Conservation (phyloP, 2,888 invertebrate species). For the Bembecia ichneumoniformis region DNA sequence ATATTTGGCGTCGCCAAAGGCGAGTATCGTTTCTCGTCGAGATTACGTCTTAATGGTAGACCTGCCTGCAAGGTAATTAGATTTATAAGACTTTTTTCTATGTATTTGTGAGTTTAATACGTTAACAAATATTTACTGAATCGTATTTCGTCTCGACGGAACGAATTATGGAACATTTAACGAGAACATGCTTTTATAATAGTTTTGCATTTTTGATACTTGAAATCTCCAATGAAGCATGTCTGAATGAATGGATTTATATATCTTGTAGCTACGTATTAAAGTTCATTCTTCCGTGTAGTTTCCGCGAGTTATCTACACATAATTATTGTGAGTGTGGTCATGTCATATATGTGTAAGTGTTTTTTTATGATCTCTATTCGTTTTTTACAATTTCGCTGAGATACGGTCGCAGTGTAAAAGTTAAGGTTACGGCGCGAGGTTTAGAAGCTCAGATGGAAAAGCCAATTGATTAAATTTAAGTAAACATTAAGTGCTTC, state of each 20-base stretch:
- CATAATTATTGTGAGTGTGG: conserved; percentile 47
- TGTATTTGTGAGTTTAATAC: conserved; percentile 44
- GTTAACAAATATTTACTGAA: conserved; percentile 19
- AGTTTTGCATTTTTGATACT: neutral
- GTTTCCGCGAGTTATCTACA: conserved; percentile 29
- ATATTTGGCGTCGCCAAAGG: neutral
- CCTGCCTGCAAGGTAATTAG: conserved; percentile 36
- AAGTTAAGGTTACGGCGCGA: conserved; percentile 18
- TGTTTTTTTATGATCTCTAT: conserved; percentile 54
- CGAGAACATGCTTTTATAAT: neutral
- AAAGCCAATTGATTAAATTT: conserved; percentile 58
- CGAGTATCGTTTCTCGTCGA: conserved; percentile 7
- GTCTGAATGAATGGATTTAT: neutral
- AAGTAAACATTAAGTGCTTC: conserved; percentile 59
- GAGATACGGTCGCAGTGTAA: conserved; percentile 43
- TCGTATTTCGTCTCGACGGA: conserved; percentile 39
- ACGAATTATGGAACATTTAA: neutral
- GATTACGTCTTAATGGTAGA: conserved; percentile 40
- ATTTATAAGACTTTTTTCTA: conserved; percentile 35
- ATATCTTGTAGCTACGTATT: conserved; percentile 12
- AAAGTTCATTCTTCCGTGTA: conserved; percentile 33
- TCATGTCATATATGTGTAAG: conserved; percentile 35
- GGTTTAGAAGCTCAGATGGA: conserved; percentile 52
- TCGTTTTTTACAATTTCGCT: conserved; percentile 66
- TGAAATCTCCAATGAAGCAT: neutral